Percentiles rank a stretch among this genome's conserved stretches.
Evolutionary conservation across 35 echinoderm and acorn worm genomes (phyloP).

Genomic region (Hemicentrotus pulcherrimus): DNA sequence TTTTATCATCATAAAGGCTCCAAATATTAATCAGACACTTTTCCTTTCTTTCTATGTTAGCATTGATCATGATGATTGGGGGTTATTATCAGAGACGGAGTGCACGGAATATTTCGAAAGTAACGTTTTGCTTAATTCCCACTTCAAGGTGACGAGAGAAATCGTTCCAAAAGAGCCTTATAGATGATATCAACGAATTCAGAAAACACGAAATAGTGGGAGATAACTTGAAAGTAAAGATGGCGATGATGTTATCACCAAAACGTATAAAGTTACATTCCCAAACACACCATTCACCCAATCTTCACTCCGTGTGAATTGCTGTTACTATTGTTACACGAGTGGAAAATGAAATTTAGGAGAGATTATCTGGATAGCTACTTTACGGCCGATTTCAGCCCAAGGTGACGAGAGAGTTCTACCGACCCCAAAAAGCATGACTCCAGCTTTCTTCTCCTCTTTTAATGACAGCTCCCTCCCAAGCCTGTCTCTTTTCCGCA

Average conservation of each 20-base stretch:
- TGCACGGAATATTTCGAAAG: not conserved
- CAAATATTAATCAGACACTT: not conserved
- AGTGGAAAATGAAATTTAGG: not conserved
- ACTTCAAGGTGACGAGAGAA: not conserved
- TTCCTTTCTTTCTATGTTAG: not conserved
- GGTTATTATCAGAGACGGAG: not conserved
- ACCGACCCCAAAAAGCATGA: constrained; percentile 9
- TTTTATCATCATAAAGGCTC: too few relatives aligned
- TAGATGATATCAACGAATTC: too few relatives aligned
- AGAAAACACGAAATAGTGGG: not conserved
- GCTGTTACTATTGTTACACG: not conserved
- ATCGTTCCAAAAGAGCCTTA: not conserved
- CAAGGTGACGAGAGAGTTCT: not conserved
- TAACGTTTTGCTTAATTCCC: not conserved
- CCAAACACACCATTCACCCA: not conserved
- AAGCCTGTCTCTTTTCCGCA: constrained; percentile 2
- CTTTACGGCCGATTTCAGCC: not conserved
- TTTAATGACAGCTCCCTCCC: not conserved
- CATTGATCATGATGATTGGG: too few relatives aligned
- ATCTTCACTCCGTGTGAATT: not conserved
- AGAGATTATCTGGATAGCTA: not conserved
- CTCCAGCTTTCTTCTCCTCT: not conserved
- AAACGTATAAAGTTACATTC: not conserved
- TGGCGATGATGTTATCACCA: not conserved
- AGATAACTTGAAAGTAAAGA: not conserved